phyloP scores from a whole-genome alignment of 2,113 vertebrate species.

The Phoenicopterus ruber region DNA sequence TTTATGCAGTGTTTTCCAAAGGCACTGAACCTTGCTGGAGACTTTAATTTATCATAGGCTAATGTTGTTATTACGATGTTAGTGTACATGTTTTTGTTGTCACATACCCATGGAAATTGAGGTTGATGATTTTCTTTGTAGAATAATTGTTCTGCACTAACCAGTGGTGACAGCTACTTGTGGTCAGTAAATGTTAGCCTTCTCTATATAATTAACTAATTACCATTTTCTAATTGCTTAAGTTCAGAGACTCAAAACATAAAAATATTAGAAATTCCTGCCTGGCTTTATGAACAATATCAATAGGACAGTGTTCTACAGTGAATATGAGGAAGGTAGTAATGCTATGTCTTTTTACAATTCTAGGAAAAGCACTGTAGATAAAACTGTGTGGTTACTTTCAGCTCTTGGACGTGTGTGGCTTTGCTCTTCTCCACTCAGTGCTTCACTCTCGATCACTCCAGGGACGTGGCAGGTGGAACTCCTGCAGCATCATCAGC shows the following conservation, averaged over 20 bases:
- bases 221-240: neutral
- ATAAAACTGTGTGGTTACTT: neutral
- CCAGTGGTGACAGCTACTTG: neutral
- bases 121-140: neutral
- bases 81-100: neutral
- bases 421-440: neutral
- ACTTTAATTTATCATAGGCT: neutral
- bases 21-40: neutral
- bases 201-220: neutral
- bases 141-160: neutral
- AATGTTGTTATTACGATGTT: neutral
- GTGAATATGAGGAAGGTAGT: neutral
- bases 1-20: neutral
- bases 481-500: neutral
- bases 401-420: accelerated
- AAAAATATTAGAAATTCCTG: neutral
- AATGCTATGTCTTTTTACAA: accelerated
- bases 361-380: neutral
- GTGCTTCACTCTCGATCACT: too few species aligned
- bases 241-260: neutral
- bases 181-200: neutral
- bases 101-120: neutral
- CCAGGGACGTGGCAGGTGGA: accelerated
- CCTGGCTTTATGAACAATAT: neutral
- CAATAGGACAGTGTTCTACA: accelerated